These are phyloP conservation scores for Drosophila willistoni DNA, from an alignment of 1,140 invertebrate species.

Conservation along the genomic window DNA sequence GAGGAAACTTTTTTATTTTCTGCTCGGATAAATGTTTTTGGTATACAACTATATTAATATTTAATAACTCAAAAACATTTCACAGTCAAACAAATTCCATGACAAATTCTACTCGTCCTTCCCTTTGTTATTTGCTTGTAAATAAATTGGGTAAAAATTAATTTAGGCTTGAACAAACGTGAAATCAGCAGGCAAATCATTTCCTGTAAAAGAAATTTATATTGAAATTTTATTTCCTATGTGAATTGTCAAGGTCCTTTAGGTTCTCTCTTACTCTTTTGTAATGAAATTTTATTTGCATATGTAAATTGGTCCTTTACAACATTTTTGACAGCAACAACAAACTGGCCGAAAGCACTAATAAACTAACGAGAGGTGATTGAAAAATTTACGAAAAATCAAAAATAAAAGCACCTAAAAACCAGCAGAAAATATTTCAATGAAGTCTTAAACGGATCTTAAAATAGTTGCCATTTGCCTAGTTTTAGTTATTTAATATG, in stretches of 20 bases:
- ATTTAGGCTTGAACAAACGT: slow-evolving; percentile 22
- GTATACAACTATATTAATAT: slow-evolving; percentile 7
- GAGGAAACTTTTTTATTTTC: neutral
- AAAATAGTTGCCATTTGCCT: too few relatives aligned
- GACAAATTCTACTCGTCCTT: slow-evolving; percentile 15
- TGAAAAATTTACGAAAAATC: neutral
- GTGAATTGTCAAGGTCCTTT: neutral
- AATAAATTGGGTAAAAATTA: slow-evolving; percentile 19
- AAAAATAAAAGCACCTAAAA: neutral
- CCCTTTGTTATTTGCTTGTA: too few relatives aligned
- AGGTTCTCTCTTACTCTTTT: slow-evolving; percentile 4
- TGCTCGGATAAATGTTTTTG: neutral
- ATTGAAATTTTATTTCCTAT: slow-evolving; percentile 21
- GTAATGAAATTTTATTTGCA: slow-evolving; percentile 40
- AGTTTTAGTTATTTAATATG: too few relatives aligned
- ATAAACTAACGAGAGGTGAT: neutral
- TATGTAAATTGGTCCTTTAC: slow-evolving; percentile 30
- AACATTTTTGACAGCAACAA: slow-evolving; percentile 7
- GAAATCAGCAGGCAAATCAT: slow-evolving; percentile 23
- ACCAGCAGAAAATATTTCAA: too few relatives aligned
- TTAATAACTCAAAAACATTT: neutral
- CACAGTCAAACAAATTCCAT: slow-evolving; percentile 25
- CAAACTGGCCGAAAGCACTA: neutral
- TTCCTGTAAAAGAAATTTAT: slow-evolving; percentile 41
- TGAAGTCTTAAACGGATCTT: too few relatives aligned